Base-by-base conservation (phyloP, 2,797 vertebrate species). In the Microctenopoma stevenorrisi region DNA sequence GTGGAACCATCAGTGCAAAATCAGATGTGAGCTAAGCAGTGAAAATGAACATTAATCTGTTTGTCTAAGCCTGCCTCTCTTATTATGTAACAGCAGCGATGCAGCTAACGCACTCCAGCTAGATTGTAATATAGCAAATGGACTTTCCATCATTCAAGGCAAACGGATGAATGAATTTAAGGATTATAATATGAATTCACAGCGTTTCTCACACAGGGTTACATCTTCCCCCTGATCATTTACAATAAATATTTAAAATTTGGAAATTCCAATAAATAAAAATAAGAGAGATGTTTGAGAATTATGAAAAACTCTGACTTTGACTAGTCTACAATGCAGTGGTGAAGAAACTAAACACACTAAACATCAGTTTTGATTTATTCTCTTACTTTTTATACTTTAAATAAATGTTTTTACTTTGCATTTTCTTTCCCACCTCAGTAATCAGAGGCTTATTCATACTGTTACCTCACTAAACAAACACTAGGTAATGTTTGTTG, bases 21-120 rank as follows among this genome's bases (percentile, higher is more conserved):
- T 82, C 76, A 80, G 64, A 87, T 22, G 30, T 47, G 55, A 53
- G 64, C 63, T 64, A 42, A 76, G 72, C 61, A 64, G 65, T 67
- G 68, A 83, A 77, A 87, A 70, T 76, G 59, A 82, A 69, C 71
- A 82, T 79, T 85, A 88, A 88, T 88, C 81, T 79, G 72, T 85
- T 61, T 48, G 77, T 67, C 68, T 79, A 79, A 87, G 78, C 79
- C 66, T 1, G 14, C 33, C 63, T 66, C 64, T 63, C 35, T 64
- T 55, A 37, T 90, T 82, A 88, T 37, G 69, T 77, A 91, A 89
- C 60, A 52, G 65, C 44, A 46, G 54, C 3, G 51, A 73, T 51
- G 67, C 35, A 58, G 55, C 46, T 5, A 51, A 50, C 6, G 16
- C 79, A 84, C 57, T 78, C 72, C 26, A 69, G 51, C 37, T 42